Percentiles rank a stretch among this genome's conserved stretches.
Evolutionary conservation across 2,113 vertebrate species (phyloP).

Genomic region (Hyaena hyaena): DNA sequence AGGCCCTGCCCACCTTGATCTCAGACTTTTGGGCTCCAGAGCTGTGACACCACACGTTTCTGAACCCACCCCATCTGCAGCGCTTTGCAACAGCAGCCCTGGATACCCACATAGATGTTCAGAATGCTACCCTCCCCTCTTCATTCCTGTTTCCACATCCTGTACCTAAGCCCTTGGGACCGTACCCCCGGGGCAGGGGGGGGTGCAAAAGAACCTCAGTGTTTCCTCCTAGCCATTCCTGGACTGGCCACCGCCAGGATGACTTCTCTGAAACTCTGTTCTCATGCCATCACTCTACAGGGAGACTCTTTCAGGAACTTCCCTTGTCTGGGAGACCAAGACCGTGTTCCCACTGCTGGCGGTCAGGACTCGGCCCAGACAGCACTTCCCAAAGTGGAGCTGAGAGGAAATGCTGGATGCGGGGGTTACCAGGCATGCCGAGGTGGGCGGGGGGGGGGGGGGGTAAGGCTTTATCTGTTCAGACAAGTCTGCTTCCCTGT

Average conservation of each 20-base stretch:
- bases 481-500: neutral
- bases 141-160: neutral
- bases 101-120: neutral
- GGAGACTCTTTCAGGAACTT: neutral
- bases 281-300: neutral
- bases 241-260: neutral
- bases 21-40: neutral
- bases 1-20: neutral
- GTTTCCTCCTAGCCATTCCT: neutral
- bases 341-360: neutral
- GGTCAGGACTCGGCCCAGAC: neutral
- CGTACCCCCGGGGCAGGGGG: neutral
- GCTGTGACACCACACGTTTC: accelerated
- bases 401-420: accelerated
- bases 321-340: neutral
- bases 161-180: neutral
- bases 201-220: neutral
- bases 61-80: neutral
- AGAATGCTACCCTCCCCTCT: neutral
- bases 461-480: neutral
- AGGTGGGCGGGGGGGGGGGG: accelerated
- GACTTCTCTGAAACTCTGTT: neutral
- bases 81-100: neutral
- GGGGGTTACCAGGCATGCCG: neutral
- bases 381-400: too few species aligned